Conservation (phyloP, 2,797 vertebrate genomes). For the Falco novaeseelandiae region DNA sequence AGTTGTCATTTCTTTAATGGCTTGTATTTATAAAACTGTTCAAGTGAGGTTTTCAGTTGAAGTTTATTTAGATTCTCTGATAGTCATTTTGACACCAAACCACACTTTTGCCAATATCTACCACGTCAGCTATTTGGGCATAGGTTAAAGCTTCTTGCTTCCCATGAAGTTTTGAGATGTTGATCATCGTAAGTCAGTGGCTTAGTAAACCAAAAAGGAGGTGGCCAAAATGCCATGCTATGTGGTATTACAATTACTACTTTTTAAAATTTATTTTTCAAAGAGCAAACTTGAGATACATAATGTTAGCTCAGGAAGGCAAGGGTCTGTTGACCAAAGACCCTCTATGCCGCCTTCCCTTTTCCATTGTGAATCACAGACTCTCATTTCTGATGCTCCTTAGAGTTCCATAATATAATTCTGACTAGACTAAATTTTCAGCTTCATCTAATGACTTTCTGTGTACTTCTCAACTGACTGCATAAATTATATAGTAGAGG, state of each 20-base stretch:
- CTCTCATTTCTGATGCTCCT: conserved; percentile 37
- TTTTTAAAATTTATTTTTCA: background rate
- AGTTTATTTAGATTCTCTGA: background rate
- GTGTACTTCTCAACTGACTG: conserved; percentile 38
- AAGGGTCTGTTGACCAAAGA: background rate
- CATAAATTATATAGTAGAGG: conserved; percentile 26
- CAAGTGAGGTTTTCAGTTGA: background rate
- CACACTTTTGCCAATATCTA: background rate
- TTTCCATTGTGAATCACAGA: background rate
- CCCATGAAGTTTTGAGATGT: background rate
- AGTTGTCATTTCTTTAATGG: background rate
- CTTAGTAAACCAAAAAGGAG: background rate
- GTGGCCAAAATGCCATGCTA: background rate
- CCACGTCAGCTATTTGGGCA: rapidly evolving
- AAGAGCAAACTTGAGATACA: background rate
- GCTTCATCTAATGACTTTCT: conserved; percentile 48
- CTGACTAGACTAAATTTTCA: conserved; percentile 3
- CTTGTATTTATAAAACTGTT: background rate
- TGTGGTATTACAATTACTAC: background rate
- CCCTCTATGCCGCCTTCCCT: background rate
- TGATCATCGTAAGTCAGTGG: background rate
- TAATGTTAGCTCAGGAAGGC: background rate
- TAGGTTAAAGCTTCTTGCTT: background rate
- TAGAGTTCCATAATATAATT: conserved; percentile 3
- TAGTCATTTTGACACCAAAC: background rate